A percentile compares a stretch with the other conserved stretches of the same genome.
Evolutionary conservation across 2,113 vertebrate genomes (phyloP).

Genomic region (Pungitius pungitius): DNA sequence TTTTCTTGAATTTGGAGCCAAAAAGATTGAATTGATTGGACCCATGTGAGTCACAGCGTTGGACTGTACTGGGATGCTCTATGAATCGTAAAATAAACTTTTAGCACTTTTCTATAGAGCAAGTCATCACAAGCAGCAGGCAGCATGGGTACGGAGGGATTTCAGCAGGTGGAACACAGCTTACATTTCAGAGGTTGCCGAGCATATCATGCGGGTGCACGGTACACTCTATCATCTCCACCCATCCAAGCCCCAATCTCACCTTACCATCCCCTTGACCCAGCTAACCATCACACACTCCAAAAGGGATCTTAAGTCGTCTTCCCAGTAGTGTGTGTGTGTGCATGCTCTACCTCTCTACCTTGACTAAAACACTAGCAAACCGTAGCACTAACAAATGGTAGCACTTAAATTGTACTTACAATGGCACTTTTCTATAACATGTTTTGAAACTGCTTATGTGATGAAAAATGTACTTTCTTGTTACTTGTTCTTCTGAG

Average conservation of each 20-base stretch:
- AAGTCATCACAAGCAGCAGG: neutral
- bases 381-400: no score
- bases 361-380: no score
- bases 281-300: slow-evolving; percentile 41
- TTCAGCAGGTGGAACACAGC: neutral
- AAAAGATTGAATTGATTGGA: no score
- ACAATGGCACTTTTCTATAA: no score
- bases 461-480: no score
- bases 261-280: slow-evolving; percentile 46
- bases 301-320: slow-evolving; percentile 31
- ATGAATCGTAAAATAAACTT: neutral
- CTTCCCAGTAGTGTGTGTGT: slow-evolving; percentile 10
- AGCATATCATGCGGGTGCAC: slow-evolving; percentile 9
- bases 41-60: neutral
- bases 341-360: no score
- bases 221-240: slow-evolving; percentile 37
- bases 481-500: no score
- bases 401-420: no score
- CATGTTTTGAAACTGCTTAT: no score
- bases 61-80: neutral
- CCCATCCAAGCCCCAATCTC: neutral
- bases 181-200: slow-evolving; percentile 22
- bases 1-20: neutral
- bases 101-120: neutral
- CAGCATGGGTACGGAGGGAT: neutral